Evolutionary conservation across 2,888 invertebrate genomes (phyloP), one percentile per base, ranked within the genome.

Genomic region (Drosophila setosimentum): DNA sequence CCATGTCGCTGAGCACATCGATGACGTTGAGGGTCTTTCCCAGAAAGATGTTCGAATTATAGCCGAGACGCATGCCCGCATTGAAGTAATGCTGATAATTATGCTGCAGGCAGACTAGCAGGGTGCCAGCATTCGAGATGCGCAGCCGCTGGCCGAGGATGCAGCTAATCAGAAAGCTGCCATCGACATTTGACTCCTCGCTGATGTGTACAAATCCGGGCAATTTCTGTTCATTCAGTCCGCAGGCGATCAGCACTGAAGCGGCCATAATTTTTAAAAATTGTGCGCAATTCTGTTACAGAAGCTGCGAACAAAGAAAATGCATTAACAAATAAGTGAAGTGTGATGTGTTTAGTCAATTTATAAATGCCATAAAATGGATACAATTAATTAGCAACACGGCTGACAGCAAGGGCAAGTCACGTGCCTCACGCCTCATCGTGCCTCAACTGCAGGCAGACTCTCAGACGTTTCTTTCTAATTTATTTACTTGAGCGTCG

Each of bases 61-160:
- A 96, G 58, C 96, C 96, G 88, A 97, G 94, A 85, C 96, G 95
- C 88, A 96, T 95, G 18, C 96, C 96, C 40, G 96, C 94, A 92
- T 95, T 96, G 70, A 96, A 95, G 87, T 96, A 97, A 91, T 97
- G 97, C 62, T 94, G 94, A 55, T 96, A 93, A 2, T 95, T 95
- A 86, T 96, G 96, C 90, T 97, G 97, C 71, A 96, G 94, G 58
- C 95, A 94, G 57, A 96, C 93, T 55, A 97, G 93, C 81, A 96
- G 94, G 8, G 95, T 93, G 61, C 94, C 94, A 66, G 94, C 93
- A 33, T 93, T 91, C 71, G 95, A 94, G 72, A 94, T 94, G 80
- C 95, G 95, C 58, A 95, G 91, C 40, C 95, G 94, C 81, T 96
- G 94, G 0, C 95, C 94, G 57, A 96, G 92, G 18, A 96, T 93